Base-by-base conservation (phyloP, 2,113 vertebrate species). In the Pavo muticus region DNA sequence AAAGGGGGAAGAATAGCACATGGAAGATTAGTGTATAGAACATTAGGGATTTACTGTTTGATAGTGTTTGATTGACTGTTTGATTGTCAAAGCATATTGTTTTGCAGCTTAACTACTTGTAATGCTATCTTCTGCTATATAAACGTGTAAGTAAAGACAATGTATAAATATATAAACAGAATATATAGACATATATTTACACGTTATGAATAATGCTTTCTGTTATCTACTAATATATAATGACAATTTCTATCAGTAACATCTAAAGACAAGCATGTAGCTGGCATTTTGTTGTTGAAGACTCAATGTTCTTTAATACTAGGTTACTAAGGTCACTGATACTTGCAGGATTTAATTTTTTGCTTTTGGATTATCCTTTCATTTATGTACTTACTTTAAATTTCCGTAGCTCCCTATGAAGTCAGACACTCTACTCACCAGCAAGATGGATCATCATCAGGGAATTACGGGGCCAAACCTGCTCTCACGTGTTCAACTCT, bases 401-500 rank as follows among this genome's bases (percentile, higher is more conserved):
- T 82, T 67, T 78, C 91, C 95, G 74, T 95, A 99, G 99, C 93
- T 96, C 82, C 97, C 76, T 98, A 98, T 85, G 99, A 99, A 97
- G 96, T 96, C 65, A 97, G 97, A 84, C 97, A 98, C 90, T 37
- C 97, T 59, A 37, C 95, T 59, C 96, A 95, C 87, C 98, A 97
- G 91, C 97, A 97, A 74, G 98, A 99, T 94, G 98, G 98, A 95
- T 87, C 97, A 50, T 98, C 98, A 7, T 97, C 98, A 54, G 97
- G 97, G 86, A 98, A 94, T 92, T 98, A 98, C n/a, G 97, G 97
- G 78, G 48, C 95, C 95, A 98, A 98, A 94, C 89, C 97, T 65
- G 57, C 95, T 29, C 92, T 97, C 25, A 93, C 97, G 45, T 98
- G 97, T 91, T 97, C 98, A 48, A 91, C 98, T 78, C 94, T 98